Evolutionary conservation across 2,113 vertebrate genomes (phyloP).

Genomic region (Sitta europaea): DNA sequence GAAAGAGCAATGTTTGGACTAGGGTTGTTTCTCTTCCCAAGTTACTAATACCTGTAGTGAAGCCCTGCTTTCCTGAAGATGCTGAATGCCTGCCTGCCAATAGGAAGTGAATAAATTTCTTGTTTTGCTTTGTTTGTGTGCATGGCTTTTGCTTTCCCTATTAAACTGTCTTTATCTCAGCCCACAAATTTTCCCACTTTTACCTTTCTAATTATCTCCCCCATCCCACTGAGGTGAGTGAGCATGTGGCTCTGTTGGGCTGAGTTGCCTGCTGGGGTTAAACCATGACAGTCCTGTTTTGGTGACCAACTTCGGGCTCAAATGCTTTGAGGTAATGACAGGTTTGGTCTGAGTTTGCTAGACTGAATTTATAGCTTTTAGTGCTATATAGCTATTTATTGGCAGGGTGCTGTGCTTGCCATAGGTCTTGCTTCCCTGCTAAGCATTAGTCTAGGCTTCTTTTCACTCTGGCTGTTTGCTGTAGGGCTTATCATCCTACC

Average conservation of each 20-base stretch:
- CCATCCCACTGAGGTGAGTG: background rate
- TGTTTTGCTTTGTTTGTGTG: background rate
- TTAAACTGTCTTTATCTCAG: background rate
- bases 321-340: background rate
- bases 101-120: background rate
- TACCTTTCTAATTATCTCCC: background rate
- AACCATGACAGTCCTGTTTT: background rate
- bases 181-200: background rate
- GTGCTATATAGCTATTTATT: background rate
- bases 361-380: background rate
- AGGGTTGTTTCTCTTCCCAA: background rate
- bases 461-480: background rate
- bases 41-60: background rate
- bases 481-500: background rate
- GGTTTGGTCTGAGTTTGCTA: background rate
- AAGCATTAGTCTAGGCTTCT: background rate
- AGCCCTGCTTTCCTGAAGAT: background rate
- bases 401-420: background rate
- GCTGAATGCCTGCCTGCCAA: background rate
- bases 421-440: background rate
- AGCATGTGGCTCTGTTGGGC: background rate
- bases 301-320: background rate
- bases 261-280: background rate
- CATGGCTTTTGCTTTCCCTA: background rate
- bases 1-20: background rate